Conservation (phyloP, 2,797 vertebrate genomes). For the Phataginus tricuspis region DNA sequence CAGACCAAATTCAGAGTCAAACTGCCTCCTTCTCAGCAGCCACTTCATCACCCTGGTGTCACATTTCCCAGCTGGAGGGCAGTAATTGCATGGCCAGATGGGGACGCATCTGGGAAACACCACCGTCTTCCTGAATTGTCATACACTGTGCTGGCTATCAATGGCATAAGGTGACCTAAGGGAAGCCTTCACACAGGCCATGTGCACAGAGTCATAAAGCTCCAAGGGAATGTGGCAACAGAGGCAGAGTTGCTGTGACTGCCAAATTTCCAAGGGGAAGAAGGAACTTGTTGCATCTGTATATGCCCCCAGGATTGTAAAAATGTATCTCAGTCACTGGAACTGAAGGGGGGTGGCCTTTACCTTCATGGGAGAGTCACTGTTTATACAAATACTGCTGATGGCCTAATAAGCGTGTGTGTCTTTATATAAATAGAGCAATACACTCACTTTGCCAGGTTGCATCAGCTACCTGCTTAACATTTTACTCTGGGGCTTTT, state of each 20-base stretch:
- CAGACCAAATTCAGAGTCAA: slow-evolving; percentile 63
- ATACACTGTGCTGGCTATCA: slow-evolving; percentile 54
- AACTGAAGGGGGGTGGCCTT: slow-evolving; percentile 44
- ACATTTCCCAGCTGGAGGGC: slow-evolving; percentile 73
- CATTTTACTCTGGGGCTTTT: slow-evolving; percentile 42
- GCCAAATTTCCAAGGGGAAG: slow-evolving; percentile 76
- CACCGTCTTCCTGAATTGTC: slow-evolving; percentile 73
- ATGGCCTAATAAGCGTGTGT: slow-evolving; percentile 57
- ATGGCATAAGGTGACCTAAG: slow-evolving; percentile 71
- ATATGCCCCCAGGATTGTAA: slow-evolving; percentile 74
- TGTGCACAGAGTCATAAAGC: slow-evolving; percentile 66
- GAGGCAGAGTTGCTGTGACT: slow-evolving; percentile 22
- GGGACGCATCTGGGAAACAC: slow-evolving; percentile 76
- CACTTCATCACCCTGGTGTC: slow-evolving; percentile 59
- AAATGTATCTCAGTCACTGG: slow-evolving; percentile 74
- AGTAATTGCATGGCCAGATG: slow-evolving; percentile 60
- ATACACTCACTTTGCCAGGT: slow-evolving; percentile 47
- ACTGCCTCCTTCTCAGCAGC: slow-evolving; percentile 62
- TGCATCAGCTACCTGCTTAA: slow-evolving; percentile 66
- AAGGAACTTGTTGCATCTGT: slow-evolving; percentile 64
- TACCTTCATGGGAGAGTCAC: slow-evolving; percentile 63
- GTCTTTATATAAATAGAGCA: slow-evolving; percentile 59
- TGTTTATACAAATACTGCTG: slow-evolving; percentile 62
- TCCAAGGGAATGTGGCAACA: slow-evolving; percentile 65
- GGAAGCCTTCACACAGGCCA: slow-evolving; percentile 57